Percentiles rank a stretch among this genome's conserved stretches.
Evolutionary conservation across 2,113 vertebrate species (phyloP).

Genomic region (Oreochromis tanganicae): DNA sequence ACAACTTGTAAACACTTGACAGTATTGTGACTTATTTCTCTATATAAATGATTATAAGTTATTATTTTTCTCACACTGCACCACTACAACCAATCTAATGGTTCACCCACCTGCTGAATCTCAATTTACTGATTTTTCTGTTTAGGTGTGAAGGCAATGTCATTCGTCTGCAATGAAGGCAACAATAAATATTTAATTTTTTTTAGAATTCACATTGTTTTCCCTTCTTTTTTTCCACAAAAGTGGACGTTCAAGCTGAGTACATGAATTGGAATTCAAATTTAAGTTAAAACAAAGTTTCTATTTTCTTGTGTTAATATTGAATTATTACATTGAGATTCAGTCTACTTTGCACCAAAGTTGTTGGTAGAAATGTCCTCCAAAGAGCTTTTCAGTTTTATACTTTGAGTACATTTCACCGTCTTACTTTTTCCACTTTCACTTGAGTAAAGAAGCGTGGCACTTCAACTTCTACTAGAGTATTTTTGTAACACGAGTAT

Average conservation of each 20-base stretch:
- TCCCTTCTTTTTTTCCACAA: not conserved
- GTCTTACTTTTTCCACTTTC: not conserved
- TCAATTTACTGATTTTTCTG: not conserved
- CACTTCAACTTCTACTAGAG: not conserved
- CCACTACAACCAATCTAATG: fast-evolving
- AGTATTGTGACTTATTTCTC: not conserved
- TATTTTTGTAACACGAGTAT: not conserved
- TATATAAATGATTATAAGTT: not conserved
- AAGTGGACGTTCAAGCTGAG: fast-evolving
- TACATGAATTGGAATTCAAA: not conserved
- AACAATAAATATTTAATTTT: fast-evolving
- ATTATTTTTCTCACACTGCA: not conserved
- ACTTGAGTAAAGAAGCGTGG: not conserved
- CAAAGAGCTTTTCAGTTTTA: not conserved
- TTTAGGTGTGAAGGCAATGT: not conserved
- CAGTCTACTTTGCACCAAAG: not conserved
- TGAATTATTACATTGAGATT: not conserved
- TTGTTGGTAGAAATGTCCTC: not conserved
- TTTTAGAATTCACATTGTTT: not conserved
- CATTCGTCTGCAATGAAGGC: not conserved
- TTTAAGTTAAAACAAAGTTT: not conserved
- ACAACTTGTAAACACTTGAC: too few species aligned
- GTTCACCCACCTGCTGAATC: not conserved
- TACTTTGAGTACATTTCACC: not conserved
- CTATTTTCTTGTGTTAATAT: not conserved